Evolutionary conservation across 2,888 invertebrate genomes (phyloP), one percentile per base, ranked within the genome.

Genomic region (Keiferia lycopersicella): DNA sequence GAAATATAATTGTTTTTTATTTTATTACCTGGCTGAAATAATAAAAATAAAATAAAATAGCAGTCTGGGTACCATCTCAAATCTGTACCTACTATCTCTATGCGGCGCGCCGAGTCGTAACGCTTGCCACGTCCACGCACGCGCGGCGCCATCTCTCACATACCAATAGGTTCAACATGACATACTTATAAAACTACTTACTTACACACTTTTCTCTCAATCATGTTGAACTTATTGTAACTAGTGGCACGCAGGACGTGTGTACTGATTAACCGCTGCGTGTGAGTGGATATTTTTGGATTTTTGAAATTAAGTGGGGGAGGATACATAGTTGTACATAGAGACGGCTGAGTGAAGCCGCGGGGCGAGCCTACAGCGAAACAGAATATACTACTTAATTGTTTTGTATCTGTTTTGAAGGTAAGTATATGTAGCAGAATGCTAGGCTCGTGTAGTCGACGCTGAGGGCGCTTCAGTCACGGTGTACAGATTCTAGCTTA

Each of bases 401-500:
- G n/a, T n/a, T n/a, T n/a, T n/a, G n/a, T n/a, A n/a, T n/a, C n/a
- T n/a, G n/a, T n/a, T n/a, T n/a, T n/a, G n/a, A n/a, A n/a, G n/a
- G n/a, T n/a, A n/a, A n/a, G n/a, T n/a, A n/a, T 34, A 8, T 34
- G 34, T 34, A 8, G 1, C 4, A 34, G 34, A 8, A 8, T 8
- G 34, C 34, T 34, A 34, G 34, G 34, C 34, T 34, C 34, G 34
- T 10, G 8, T 34, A 10, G 57, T 59, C 39, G 41, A 64, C 64
- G 58, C 38, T 57, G 61, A 56, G 7, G 45, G 64, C 61, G 62
- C 56, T 60, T 18, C 11, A 14, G 2, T 4, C 51, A 34, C 41
- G 38, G 62, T 65, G 60, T 63, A 61, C 63, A 63, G 63, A 30
- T 56, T 41, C 20, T 61, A 61, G 62, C 57, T 63, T 69, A 73